Conservation (phyloP, 1,140 invertebrate species). For the Stenopsyche tienmushanensis region DNA sequence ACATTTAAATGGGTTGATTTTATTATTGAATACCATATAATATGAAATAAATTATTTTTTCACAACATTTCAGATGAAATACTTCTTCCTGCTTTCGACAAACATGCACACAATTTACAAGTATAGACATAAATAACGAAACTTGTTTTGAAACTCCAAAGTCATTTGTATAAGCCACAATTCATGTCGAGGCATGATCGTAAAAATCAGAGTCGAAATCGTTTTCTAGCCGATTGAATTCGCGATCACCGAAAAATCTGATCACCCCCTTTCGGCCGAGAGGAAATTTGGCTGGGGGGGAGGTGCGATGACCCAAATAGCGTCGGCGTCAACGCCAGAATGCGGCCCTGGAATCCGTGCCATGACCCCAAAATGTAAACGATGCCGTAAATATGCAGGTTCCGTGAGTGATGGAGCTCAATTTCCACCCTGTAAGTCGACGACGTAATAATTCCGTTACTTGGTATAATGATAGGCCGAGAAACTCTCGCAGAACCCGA, state of each 20-base stretch:
- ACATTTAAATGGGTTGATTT: no score
- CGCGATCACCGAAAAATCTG: constrained; percentile 1
- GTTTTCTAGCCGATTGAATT: neutral
- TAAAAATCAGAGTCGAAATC: neutral
- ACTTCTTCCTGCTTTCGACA: no score
- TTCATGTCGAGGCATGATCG: no score
- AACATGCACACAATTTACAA: no score
- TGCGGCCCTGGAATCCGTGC: neutral
- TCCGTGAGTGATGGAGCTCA: neutral
- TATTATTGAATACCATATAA: no score
- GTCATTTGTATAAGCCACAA: no score
- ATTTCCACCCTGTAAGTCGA: neutral
- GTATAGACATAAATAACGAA: no score
- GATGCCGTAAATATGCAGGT: neutral
- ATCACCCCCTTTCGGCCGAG: neutral
- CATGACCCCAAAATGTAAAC: neutral
- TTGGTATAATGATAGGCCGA: neutral
- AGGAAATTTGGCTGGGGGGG: neutral
- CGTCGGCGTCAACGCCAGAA: neutral
- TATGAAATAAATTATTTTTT: no score
- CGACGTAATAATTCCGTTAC: neutral
- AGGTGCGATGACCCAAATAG: neutral
- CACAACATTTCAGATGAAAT: no score
- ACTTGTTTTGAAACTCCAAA: no score
- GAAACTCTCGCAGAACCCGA: no score